Percentiles rank a stretch among this genome's conserved stretches.
Evolutionary conservation across 2,797 vertebrate genomes (phyloP).

Genomic region (Sebastes iracundus): DNA sequence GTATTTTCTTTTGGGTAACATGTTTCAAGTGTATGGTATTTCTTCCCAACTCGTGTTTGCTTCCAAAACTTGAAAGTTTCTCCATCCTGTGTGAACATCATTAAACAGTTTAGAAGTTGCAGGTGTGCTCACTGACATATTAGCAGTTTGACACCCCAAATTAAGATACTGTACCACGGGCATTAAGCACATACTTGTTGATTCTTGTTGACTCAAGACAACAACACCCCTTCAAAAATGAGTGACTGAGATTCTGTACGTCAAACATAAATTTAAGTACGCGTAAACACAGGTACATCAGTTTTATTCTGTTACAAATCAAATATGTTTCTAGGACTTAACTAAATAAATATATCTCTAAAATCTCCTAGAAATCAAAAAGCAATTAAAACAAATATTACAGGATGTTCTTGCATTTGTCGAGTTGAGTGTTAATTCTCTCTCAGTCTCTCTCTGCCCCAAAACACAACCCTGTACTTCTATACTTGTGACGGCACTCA

Average conservation of each 20-base stretch:
- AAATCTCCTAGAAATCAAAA: neutral
- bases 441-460: neutral
- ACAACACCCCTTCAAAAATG: neutral
- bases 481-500: too few species aligned
- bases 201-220: neutral
- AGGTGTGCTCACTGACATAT: too few species aligned
- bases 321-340: neutral
- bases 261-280: neutral
- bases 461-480: neutral
- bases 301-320: neutral
- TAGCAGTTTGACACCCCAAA: too few species aligned
- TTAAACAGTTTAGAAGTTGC: too few species aligned
- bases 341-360: neutral
- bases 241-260: neutral
- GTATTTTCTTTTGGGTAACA: neutral
- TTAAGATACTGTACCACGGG: too few species aligned
- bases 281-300: neutral
- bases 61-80: neutral
- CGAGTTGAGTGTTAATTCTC: neutral
- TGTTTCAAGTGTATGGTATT: neutral
- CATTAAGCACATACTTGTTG: too few species aligned
- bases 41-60: neutral
- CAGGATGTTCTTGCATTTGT: neutral
- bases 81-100: too few species aligned
- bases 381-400: neutral